Base-by-base conservation (phyloP, 2,113 vertebrate genomes). In the Emydocephalus ijimae region DNA sequence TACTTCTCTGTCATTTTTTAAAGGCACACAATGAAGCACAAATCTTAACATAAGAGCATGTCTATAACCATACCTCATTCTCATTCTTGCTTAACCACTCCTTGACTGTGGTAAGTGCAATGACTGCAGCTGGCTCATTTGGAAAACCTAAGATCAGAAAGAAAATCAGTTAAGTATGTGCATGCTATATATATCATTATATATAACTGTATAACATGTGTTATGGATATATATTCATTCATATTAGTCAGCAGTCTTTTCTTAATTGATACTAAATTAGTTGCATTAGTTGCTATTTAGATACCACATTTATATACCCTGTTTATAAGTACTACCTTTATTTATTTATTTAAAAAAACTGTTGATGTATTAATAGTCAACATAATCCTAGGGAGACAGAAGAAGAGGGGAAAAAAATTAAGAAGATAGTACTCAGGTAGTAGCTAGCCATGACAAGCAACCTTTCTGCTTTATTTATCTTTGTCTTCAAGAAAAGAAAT, bases 81-180 rank as follows among this genome's bases (percentile, higher is more conserved):
- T 97, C 96, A 96, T 99, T 98, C 95, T 98, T 98, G 96, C 96
- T 97, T 93, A 99, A 96, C 99, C 99, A 99, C 92, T 97, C 97
- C 97, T 98, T 99, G 92, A 97, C 98, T 69, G 98, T 99, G 81
- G 96, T 96, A 95, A 99, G 98, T 94, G 99, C 99, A 93, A 99
- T 98, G 89, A 97, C 94, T 45, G 99, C 99, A 94, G 99, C 99
- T 92, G 99, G 99, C 92, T 99, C 99, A 56, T 99, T 99, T 90
- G 99, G 99, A 95, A 99, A 99, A 91, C 99, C 99, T 99, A 94
- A 86, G 95, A 85, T 94, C 52, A 96, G 48, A 96, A 93, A 96
- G 94, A 93, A 90, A 7, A 64, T 91, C 89, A 93, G 39, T 89
- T 74, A 61, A 88, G 20, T 43, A 29, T 54, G 1, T 3, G 86